Percentiles rank a stretch among this genome's conserved stretches.
These are phyloP conservation scores for Aphelenchoides besseyi DNA, from an alignment of 1,140 invertebrate species.

Conservation along the genomic window DNA sequence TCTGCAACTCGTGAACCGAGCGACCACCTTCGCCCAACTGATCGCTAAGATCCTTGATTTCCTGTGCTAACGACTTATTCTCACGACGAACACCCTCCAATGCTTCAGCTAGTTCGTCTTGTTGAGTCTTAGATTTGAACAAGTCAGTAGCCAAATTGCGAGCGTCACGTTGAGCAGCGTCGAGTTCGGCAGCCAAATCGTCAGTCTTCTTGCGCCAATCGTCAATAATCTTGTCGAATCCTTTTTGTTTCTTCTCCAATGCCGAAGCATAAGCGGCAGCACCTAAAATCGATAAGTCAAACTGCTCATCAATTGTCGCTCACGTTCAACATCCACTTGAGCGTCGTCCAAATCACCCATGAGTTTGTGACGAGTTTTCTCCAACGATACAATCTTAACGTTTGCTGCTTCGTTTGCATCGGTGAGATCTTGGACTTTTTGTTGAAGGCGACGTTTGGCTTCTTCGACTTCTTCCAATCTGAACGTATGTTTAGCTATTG, in stretches of 20 bases:
- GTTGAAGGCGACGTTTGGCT: slow-evolving; percentile 78
- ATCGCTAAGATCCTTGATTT: slow-evolving; percentile 78
- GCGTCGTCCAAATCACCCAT: slow-evolving; percentile 95
- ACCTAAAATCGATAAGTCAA: too few species aligned
- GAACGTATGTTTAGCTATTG: slow-evolving; percentile 45
- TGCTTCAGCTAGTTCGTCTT: slow-evolving; percentile 84
- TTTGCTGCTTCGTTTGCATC: slow-evolving; percentile 94
- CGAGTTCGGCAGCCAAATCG: slow-evolving; percentile 89
- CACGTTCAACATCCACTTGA: slow-evolving; percentile 93
- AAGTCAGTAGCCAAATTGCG: too few species aligned
- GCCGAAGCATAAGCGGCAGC: slow-evolving; percentile 83
- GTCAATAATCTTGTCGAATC: slow-evolving; percentile 96
- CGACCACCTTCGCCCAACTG: background rate
- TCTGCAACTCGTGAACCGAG: slow-evolving; percentile 73
- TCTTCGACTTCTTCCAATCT: slow-evolving; percentile 58
- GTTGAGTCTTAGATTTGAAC: too few species aligned
- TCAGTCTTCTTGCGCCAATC: slow-evolving; percentile 99
- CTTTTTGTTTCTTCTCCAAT: slow-evolving; percentile 99
- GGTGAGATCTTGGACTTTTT: slow-evolving; percentile 91
- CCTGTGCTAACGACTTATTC: slow-evolving; percentile 76
- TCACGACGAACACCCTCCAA: slow-evolving; percentile 94
- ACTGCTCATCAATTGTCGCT: too few species aligned
- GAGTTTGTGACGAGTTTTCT: slow-evolving; percentile 94
- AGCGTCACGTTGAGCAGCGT: slow-evolving; percentile 96
- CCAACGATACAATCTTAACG: slow-evolving; percentile 87